Percentiles rank a stretch among this genome's conserved stretches.
Evolutionary conservation across 1,140 invertebrate genomes (phyloP).

Genomic region (Pseudomyrmex concolor): DNA sequence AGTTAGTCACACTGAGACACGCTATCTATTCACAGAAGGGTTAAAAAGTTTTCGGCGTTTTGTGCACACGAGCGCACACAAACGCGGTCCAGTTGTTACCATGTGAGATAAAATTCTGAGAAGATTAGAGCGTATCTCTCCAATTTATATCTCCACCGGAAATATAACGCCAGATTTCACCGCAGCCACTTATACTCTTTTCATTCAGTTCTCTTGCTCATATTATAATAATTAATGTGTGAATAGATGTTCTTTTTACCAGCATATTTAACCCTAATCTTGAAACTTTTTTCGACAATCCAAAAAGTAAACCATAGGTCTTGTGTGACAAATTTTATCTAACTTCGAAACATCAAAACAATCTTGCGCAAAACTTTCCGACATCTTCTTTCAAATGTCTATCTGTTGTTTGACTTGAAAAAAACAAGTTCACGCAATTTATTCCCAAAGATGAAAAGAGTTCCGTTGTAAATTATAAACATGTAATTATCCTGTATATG

Average conservation of each 20-base stretch:
- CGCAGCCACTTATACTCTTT: background rate
- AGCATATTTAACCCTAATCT: too few species aligned
- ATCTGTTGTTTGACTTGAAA: too few species aligned
- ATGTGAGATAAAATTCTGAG: constrained; percentile 71
- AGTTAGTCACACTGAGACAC: constrained; percentile 41
- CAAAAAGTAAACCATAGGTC: too few species aligned
- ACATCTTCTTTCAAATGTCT: too few species aligned
- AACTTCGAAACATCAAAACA: too few species aligned
- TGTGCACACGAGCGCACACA: constrained; percentile 13
- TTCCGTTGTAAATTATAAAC: constrained; percentile 10
- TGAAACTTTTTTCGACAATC: too few species aligned
- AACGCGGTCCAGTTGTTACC: constrained; percentile 61
- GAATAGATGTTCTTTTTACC: too few species aligned
- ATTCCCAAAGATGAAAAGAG: background rate
- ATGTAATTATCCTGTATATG: background rate
- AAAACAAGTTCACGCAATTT: too few species aligned
- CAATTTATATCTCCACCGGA: constrained; percentile 73
- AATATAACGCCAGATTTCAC: constrained; percentile 30
- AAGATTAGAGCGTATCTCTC: constrained; percentile 66
- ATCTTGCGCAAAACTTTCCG: too few species aligned
- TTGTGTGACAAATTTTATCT: too few species aligned
- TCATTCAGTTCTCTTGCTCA: background rate
- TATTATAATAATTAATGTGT: too few species aligned
- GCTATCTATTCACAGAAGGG: constrained; percentile 63
- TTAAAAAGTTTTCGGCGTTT: constrained; percentile 65